Evolutionary conservation across 2,888 invertebrate species (phyloP).

Genomic region (Ethmia dodecea): DNA sequence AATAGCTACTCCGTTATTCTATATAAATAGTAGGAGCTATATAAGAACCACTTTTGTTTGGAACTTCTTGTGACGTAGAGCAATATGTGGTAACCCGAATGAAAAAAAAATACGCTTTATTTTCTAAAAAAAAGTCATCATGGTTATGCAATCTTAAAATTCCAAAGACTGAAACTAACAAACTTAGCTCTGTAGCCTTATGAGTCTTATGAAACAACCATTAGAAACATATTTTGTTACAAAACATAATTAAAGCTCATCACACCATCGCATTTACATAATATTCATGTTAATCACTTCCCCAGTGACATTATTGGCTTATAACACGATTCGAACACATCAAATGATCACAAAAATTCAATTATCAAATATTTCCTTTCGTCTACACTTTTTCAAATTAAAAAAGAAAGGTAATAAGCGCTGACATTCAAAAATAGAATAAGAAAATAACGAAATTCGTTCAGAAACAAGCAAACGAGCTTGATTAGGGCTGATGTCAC

Average conservation of each 20-base stretch:
- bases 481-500: conserved; percentile 73
- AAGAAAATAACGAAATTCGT: conserved; percentile 31
- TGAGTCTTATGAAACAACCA: too few relatives aligned
- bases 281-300: conserved; percentile 10
- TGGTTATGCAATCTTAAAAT: too few relatives aligned
- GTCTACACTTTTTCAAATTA: conserved; percentile 41
- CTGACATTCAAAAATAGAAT: conserved; percentile 33
- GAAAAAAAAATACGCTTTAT: too few relatives aligned
- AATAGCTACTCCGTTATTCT: too few relatives aligned
- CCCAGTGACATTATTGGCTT: conserved; percentile 7
- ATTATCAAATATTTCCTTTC: conserved; percentile 44
- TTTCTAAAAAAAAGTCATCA: too few relatives aligned
- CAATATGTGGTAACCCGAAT: too few relatives aligned
- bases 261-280: conserved; percentile 15
- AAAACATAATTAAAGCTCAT: neutral
- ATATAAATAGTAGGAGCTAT: too few relatives aligned
- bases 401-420: conserved; percentile 63
- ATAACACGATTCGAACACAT: conserved; percentile 23
- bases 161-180: too few relatives aligned
- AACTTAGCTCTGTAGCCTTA: too few relatives aligned
- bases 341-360: conserved; percentile 47
- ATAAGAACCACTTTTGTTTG: too few relatives aligned
- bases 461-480: conserved; percentile 52
- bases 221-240: too few relatives aligned
- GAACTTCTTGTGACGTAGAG: too few relatives aligned